phyloP scores from a whole-genome alignment of 2,888 invertebrate genomes.

The Elgonia sp. region DNA sequence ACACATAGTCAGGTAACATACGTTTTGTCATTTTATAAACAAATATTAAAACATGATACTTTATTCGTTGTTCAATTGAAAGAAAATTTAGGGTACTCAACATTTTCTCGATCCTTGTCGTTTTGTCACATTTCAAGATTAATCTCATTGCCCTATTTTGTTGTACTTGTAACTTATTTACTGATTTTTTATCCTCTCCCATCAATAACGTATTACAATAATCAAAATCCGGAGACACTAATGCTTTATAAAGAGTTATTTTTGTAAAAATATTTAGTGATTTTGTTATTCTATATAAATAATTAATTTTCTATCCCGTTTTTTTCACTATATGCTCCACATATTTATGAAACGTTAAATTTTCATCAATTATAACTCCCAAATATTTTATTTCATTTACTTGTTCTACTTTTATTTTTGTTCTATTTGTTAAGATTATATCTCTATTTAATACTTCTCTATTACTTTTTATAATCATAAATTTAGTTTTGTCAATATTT shows the following conservation, averaged over 20 bases:
- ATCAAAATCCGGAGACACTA: background rate
- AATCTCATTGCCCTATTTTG: background rate
- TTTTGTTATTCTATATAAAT: constrained; percentile 1
- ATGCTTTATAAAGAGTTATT: background rate
- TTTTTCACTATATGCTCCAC: background rate
- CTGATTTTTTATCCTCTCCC: background rate
- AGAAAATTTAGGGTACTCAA: background rate
- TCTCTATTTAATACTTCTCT: background rate
- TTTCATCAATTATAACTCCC: background rate
- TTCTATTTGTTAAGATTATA: background rate
- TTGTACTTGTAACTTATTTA: background rate
- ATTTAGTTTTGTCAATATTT: background rate
- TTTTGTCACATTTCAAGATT: background rate
- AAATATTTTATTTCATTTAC: constrained; percentile 4
- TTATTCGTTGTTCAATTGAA: background rate
- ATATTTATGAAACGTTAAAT: background rate
- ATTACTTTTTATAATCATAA: background rate
- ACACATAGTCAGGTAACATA: background rate
- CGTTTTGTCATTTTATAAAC: constrained; percentile 5
- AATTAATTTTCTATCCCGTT: background rate
- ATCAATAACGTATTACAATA: background rate
- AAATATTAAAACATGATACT: background rate
- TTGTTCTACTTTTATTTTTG: background rate
- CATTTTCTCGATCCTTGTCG: background rate
- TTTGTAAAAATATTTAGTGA: background rate